These are phyloP conservation scores for Metacarcinus magister DNA, from an alignment of 2,888 invertebrate species.

Conservation along the genomic window DNA sequence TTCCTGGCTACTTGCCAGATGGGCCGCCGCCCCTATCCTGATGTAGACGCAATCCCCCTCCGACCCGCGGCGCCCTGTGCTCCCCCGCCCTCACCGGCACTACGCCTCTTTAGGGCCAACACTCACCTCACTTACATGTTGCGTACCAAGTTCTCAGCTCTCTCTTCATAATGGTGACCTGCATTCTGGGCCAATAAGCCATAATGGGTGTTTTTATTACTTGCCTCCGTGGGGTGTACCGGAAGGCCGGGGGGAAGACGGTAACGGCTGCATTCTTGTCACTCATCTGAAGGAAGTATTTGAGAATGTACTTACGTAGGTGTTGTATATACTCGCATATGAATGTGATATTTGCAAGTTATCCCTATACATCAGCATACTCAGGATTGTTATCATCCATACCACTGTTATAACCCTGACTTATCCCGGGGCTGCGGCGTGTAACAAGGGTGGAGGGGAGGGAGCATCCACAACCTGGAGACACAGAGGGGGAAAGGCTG, in stretches of 20 bases:
- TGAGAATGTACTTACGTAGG: not conserved
- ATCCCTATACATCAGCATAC: not conserved
- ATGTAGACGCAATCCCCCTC: not conserved
- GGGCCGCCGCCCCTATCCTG: not conserved
- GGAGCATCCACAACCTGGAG: not conserved
- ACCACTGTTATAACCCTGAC: not conserved
- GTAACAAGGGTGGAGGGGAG: not conserved
- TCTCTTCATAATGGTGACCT: not conserved
- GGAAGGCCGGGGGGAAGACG: not conserved
- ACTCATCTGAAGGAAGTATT: not conserved
- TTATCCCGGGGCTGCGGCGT: not conserved
- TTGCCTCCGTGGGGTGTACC: not conserved
- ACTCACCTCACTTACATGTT: not conserved
- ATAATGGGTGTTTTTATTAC: constrained; percentile 1
- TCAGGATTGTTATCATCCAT: not conserved
- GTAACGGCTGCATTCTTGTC: not conserved
- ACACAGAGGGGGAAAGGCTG: not conserved
- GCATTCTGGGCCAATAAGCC: not conserved
- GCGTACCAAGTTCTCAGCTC: not conserved
- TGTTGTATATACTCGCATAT: no score
- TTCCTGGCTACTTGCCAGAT: not conserved
- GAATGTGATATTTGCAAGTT: not conserved
- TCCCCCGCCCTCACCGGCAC: not conserved
- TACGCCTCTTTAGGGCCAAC: not conserved
- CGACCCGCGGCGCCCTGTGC: not conserved